Evolutionary conservation across 1,140 invertebrate genomes (phyloP).

Genomic region (Macrocentrus cingulum): DNA sequence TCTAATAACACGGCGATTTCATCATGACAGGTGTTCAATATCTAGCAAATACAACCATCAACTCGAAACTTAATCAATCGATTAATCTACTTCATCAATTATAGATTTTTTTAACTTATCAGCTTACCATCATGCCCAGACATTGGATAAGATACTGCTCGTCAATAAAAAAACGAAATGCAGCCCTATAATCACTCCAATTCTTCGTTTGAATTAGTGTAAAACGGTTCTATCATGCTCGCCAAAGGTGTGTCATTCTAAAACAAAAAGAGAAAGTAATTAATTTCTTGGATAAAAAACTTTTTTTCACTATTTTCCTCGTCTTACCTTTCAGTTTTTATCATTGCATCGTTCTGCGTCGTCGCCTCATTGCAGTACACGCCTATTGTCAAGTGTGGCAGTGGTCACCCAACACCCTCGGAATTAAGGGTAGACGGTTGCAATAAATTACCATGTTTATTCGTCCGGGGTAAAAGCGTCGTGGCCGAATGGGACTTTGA

Average conservation of each 20-base stretch:
- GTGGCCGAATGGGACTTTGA: slow-evolving; percentile 35
- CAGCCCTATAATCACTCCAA: background rate
- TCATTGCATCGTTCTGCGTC: slow-evolving; percentile 32
- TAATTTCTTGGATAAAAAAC: no score
- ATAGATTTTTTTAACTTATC: slow-evolving; percentile 8
- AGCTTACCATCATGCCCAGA: background rate
- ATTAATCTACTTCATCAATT: background rate
- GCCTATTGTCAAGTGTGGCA: slow-evolving; percentile 21
- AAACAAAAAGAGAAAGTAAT: no score
- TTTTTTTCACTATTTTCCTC: no score
- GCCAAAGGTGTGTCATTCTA: slow-evolving; percentile 11
- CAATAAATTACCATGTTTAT: slow-evolving; percentile 28
- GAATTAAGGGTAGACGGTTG: slow-evolving; percentile 34
- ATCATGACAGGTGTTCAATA: no score
- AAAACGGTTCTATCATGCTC: background rate
- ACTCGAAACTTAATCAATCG: no score
- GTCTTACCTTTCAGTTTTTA: slow-evolving; percentile 24
- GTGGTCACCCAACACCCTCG: slow-evolving; percentile 22
- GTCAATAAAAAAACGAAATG: slow-evolving; percentile 31
- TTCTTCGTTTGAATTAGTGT: background rate
- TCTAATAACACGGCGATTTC: no score
- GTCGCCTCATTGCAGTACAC: slow-evolving; percentile 30
- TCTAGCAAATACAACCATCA: background rate
- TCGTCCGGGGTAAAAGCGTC: slow-evolving; percentile 29
- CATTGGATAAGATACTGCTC: slow-evolving; percentile 35